Conservation (phyloP, 2,888 invertebrate species). For the Bhutanitis thaidina region DNA sequence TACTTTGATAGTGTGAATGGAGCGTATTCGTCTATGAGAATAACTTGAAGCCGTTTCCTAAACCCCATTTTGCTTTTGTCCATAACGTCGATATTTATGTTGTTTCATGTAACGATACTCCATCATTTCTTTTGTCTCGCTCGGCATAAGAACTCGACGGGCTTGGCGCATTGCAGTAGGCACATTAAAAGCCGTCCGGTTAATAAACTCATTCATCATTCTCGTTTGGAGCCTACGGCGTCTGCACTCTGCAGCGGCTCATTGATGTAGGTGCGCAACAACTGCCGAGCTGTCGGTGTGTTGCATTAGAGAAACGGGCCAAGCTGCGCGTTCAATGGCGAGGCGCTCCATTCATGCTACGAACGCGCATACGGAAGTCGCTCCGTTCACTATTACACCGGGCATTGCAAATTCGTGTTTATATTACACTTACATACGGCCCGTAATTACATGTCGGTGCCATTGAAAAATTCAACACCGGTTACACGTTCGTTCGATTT, state of each 20-base stretch:
- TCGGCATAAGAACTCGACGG: slow-evolving; percentile 1
- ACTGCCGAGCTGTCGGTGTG: slow-evolving; percentile 31
- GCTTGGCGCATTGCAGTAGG: slow-evolving; percentile 41
- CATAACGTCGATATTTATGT: neutral
- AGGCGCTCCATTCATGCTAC: slow-evolving; percentile 56
- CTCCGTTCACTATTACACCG: slow-evolving; percentile 45
- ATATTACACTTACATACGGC: slow-evolving; percentile 18
- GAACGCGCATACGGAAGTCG: slow-evolving; percentile 43
- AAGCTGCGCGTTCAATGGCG: slow-evolving; percentile 47
- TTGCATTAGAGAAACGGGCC: slow-evolving; percentile 44
- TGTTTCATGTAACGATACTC: neutral
- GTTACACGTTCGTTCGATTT: slow-evolving; percentile 6
- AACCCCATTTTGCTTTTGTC: neutral
- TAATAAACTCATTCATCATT: slow-evolving; percentile 63
- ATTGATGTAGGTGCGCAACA: slow-evolving; percentile 21
- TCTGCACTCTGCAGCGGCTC: slow-evolving; percentile 19
- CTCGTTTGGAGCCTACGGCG: slow-evolving; percentile 35
- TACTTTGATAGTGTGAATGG: neutral
- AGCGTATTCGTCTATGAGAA: neutral
- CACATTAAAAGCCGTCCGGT: slow-evolving; percentile 40
- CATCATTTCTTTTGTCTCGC: neutral
- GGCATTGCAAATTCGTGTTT: slow-evolving; percentile 29
- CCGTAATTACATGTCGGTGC: slow-evolving; percentile 8
- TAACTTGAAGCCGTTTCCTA: neutral
- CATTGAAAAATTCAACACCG: slow-evolving; percentile 6